Evolutionary conservation across 2,888 invertebrate genomes (phyloP).

Genomic region (Ichneumon xanthorius): DNA sequence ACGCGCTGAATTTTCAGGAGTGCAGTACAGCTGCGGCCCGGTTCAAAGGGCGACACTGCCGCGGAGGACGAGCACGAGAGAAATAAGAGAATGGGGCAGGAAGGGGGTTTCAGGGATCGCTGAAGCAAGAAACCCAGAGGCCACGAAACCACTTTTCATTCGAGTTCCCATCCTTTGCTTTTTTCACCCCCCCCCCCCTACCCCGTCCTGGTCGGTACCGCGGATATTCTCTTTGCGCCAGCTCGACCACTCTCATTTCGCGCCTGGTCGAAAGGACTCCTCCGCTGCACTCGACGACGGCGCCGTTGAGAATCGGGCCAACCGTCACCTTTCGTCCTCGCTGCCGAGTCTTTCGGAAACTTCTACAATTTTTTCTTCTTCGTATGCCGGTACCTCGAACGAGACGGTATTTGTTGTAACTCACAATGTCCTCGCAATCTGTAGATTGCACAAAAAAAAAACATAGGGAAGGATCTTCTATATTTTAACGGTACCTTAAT

Average conservation of each 20-base stretch:
- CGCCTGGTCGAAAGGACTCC: conserved; percentile 8
- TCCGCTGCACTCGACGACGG: background rate
- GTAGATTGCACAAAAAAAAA: background rate
- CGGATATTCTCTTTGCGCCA: conserved; percentile 23
- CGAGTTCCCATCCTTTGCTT: conserved; percentile 4
- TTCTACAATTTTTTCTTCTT: background rate
- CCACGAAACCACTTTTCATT: conserved; percentile 48
- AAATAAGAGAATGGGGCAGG: conserved; percentile 52
- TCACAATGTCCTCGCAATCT: background rate
- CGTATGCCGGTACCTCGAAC: background rate
- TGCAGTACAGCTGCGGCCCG: conserved; percentile 5
- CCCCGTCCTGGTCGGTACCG: conserved; percentile 4
- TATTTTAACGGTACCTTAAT: background rate
- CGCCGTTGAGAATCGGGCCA: conserved; percentile 31
- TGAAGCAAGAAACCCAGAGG: conserved; percentile 40
- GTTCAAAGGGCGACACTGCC: conserved; percentile 58
- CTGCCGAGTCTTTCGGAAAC: background rate
- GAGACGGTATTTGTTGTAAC: background rate
- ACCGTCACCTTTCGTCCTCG: background rate
- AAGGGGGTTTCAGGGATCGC: conserved; percentile 22
- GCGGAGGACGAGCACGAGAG: conserved; percentile 51
- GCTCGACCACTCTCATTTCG: conserved; percentile 55
- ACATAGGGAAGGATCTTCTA: background rate
- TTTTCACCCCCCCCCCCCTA: background rate
- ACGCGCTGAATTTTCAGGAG: conserved; percentile 43